A percentile compares a stretch with the other conserved stretches of the same genome.
phyloP scores from a whole-genome alignment of 1,140 invertebrate genomes.

The Leptoteleia sp. region DNA sequence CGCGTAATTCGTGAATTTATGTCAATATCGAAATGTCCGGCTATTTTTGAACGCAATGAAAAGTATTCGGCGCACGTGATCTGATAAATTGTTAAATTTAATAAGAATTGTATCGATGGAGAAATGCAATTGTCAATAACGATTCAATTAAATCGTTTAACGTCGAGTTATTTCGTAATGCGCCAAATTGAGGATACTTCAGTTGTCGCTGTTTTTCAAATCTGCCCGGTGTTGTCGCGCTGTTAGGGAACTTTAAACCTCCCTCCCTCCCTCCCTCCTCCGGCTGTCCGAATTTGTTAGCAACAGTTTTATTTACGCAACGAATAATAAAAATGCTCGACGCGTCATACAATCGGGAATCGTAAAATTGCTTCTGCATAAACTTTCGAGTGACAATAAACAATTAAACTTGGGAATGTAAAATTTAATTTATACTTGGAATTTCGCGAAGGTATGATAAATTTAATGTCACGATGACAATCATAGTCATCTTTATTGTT shows the following conservation, averaged over 20 bases:
- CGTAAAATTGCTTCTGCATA: no score
- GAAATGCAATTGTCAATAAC: not conserved
- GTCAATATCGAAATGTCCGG: conserved; percentile 7
- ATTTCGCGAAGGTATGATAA: conserved; percentile 15
- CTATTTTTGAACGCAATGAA: not conserved
- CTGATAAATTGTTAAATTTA: conserved; percentile 1
- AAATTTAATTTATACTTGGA: conserved; percentile 27
- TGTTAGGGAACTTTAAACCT: no score
- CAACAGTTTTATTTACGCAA: no score
- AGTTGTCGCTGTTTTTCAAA: not conserved
- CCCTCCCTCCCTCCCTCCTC: no score
- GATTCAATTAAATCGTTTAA: not conserved
- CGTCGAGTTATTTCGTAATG: not conserved
- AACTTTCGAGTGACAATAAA: no score
- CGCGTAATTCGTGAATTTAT: conserved; percentile 5
- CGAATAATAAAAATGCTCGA: no score
- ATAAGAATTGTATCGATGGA: conserved; percentile 1
- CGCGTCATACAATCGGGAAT: no score
- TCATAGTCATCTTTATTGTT: conserved; percentile 24
- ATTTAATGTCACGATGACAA: conserved; percentile 14
- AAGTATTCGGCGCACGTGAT: not conserved
- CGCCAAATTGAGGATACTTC: conserved; percentile 1
- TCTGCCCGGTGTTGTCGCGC: not conserved
- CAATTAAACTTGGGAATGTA: conserved; percentile 17
- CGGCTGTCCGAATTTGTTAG: no score